Evolutionary conservation across 2,888 invertebrate genomes (phyloP).

Genomic region (Spisula subtruncata): DNA sequence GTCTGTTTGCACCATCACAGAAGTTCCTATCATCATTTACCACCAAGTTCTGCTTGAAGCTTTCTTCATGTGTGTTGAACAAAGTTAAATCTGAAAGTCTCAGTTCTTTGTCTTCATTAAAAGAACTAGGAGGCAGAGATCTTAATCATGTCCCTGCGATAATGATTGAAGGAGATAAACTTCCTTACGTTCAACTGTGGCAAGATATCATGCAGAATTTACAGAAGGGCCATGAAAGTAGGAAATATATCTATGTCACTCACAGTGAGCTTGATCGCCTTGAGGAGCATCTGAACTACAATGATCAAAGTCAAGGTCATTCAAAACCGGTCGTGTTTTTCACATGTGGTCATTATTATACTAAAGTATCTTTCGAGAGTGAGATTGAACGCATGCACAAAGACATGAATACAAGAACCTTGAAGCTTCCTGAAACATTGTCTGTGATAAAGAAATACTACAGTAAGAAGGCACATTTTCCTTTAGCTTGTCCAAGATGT

Average conservation of each 20-base stretch:
- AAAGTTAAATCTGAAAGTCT: slow-evolving; percentile 61
- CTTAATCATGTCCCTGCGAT: slow-evolving; percentile 49
- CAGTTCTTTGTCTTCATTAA: slow-evolving; percentile 42
- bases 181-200: slow-evolving; percentile 81
- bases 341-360: slow-evolving; percentile 85
- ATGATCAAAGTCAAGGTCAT: slow-evolving; percentile 55
- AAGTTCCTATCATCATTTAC: slow-evolving; percentile 67
- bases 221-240: slow-evolving; percentile 76
- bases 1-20: slow-evolving; percentile 49
- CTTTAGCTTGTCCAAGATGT: slow-evolving; percentile 85
- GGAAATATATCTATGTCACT: slow-evolving; percentile 78
- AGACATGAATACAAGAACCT: slow-evolving; percentile 71
- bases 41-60: slow-evolving; percentile 71
- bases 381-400: slow-evolving; percentile 75
- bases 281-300: slow-evolving; percentile 69
- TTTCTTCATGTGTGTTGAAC: slow-evolving; percentile 67
- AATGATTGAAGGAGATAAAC: slow-evolving; percentile 65
- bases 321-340: slow-evolving; percentile 76
- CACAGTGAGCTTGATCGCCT: slow-evolving; percentile 81
- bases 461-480: slow-evolving; percentile 73
- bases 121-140: slow-evolving; percentile 58
- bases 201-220: slow-evolving; percentile 81
- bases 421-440: slow-evolving; percentile 77
- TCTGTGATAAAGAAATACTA: slow-evolving; percentile 80
- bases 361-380: slow-evolving; percentile 73